A percentile compares a stretch with the other conserved stretches of the same genome.
These are phyloP conservation scores for Dione vanillae DNA, from an alignment of 2,888 invertebrate species.

Conservation along the genomic window DNA sequence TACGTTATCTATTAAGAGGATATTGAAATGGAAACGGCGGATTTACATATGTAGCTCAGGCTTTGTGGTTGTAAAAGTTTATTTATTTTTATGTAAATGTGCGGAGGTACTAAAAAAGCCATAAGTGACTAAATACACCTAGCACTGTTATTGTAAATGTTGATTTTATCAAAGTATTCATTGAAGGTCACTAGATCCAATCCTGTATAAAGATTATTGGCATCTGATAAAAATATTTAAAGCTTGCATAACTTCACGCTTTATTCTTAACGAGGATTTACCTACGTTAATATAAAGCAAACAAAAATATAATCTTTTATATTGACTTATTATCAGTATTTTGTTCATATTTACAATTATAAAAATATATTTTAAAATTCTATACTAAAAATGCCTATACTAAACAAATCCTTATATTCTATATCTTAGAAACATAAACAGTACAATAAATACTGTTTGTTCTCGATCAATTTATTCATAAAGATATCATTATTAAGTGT, in stretches of 20 bases:
- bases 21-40: slow-evolving; percentile 19
- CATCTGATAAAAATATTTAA: too few relatives aligned
- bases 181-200: not conserved
- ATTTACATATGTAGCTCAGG: slow-evolving; percentile 14
- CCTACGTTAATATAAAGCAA: too few relatives aligned
- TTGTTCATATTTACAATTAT: too few relatives aligned
- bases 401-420: not conserved
- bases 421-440: slow-evolving; percentile 1
- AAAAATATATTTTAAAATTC: too few relatives aligned
- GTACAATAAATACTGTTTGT: not conserved
- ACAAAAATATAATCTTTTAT: too few relatives aligned
- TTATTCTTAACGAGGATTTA: too few relatives aligned
- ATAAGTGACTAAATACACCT: not conserved
- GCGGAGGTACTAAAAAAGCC: not conserved
- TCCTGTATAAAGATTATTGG: not conserved
- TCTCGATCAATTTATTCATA: slow-evolving; percentile 13
- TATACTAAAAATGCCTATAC: too few relatives aligned
- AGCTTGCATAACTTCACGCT: too few relatives aligned
- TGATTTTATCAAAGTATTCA: not conserved
- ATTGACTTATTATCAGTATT: too few relatives aligned
- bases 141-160: not conserved
- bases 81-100: not conserved
- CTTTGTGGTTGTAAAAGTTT: not conserved
- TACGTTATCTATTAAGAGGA: slow-evolving; percentile 15
- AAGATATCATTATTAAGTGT: slow-evolving; percentile 19